A percentile compares a stretch with the other conserved stretches of the same genome.
Evolutionary conservation across 2,888 invertebrate species (phyloP).

Genomic region (Anorthoa munda): DNA sequence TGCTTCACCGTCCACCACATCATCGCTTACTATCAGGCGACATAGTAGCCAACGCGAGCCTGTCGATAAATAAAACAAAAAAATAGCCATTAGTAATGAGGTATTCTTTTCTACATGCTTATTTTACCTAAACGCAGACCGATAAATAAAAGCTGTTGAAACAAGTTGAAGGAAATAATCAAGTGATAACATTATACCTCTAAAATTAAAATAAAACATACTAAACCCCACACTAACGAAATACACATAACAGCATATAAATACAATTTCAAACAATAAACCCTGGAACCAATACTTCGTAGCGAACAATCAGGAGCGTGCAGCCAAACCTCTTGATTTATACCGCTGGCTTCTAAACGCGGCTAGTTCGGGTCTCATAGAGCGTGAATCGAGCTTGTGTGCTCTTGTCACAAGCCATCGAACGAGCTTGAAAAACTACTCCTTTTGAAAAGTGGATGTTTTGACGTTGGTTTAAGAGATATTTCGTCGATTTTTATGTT

Average conservation of each 20-base stretch:
- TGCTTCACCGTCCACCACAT: too few species aligned
- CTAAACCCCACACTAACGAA: neutral
- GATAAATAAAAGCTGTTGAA: neutral
- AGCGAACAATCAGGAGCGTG: slow-evolving; percentile 43
- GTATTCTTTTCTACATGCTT: too few species aligned
- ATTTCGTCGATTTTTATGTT: neutral
- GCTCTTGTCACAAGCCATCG: slow-evolving; percentile 55
- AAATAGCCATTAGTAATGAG: too few species aligned
- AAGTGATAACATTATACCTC: neutral
- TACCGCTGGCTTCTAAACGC: slow-evolving; percentile 55
- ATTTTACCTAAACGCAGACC: too few species aligned
- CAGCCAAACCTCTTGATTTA: slow-evolving; percentile 61
- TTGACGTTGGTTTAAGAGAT: neutral
- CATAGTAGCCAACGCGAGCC: too few species aligned
- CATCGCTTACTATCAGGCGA: too few species aligned
- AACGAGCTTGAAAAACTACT: slow-evolving; percentile 33
- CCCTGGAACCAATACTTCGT: slow-evolving; percentile 27
- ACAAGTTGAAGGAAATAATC: neutral
- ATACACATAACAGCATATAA: slow-evolving; percentile 40
- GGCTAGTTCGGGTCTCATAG: slow-evolving; percentile 60
- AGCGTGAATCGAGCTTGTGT: slow-evolving; percentile 53
- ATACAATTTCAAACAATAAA: slow-evolving; percentile 53
- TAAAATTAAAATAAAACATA: neutral
- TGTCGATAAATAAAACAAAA: too few species aligned
- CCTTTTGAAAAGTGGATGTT: slow-evolving; percentile 38